A percentile compares a stretch with the other conserved stretches of the same genome.
Evolutionary conservation across 2,797 vertebrate species (phyloP).

Genomic region (Euthynnus affinis): DNA sequence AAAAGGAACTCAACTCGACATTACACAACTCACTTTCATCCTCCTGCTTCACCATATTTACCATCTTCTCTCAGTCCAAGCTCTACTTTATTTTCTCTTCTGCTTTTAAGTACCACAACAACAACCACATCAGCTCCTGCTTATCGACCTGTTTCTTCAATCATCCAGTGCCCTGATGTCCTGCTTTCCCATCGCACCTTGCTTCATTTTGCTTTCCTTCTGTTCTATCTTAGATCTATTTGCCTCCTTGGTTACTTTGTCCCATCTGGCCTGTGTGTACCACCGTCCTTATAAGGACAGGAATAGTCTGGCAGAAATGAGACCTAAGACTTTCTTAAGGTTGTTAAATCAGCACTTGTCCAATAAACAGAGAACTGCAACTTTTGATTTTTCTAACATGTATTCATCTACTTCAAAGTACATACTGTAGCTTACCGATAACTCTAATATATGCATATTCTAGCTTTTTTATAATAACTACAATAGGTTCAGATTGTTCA

Average conservation of each 20-base stretch:
- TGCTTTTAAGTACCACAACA: conserved; percentile 34
- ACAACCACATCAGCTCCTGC: conserved; percentile 43
- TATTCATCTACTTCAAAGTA: background rate
- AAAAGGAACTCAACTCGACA: background rate
- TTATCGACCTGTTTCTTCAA: conserved; percentile 70
- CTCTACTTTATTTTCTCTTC: conserved; percentile 35
- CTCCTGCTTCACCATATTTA: conserved; percentile 3
- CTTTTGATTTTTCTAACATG: background rate
- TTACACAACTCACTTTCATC: background rate
- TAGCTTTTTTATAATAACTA: background rate
- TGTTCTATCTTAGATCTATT: conserved; percentile 43
- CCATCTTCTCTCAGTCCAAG: background rate
- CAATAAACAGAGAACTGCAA: background rate
- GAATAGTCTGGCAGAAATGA: conserved; percentile 7
- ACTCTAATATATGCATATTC: background rate
- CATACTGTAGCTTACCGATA: background rate
- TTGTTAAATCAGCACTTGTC: background rate
- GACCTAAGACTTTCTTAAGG: background rate
- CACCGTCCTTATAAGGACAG: conserved; percentile 11
- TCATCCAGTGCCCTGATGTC: conserved; percentile 63
- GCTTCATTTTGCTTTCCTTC: conserved; percentile 46
- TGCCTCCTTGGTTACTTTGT: conserved; percentile 14
- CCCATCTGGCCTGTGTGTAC: conserved; percentile 11
- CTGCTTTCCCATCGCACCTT: conserved; percentile 45
- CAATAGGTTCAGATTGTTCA: too few relatives aligned